Percentiles rank a stretch among this genome's conserved stretches.
phyloP scores from a whole-genome alignment of 2,113 vertebrate species.

The Osmerus mordax region DNA sequence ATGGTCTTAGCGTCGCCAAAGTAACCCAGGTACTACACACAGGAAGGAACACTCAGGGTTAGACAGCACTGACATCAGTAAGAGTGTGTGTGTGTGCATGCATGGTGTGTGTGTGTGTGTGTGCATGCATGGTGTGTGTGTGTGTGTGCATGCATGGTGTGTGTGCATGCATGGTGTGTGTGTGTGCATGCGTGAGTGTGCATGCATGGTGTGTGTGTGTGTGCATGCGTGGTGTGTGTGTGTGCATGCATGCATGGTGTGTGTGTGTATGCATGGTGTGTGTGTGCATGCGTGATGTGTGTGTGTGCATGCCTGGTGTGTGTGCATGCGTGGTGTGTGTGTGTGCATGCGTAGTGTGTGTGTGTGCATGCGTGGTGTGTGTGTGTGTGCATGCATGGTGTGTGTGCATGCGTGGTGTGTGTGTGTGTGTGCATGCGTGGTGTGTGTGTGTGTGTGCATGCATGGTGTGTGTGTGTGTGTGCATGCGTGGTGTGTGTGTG shows the following conservation, averaged over 20 bases:
- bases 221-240: not conserved
- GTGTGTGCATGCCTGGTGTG: too few species aligned
- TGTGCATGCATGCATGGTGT: not conserved
- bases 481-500: too few species aligned
- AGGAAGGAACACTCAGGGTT: not conserved
- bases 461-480: not conserved
- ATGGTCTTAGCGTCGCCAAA: constrained; percentile 95
- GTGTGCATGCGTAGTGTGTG: not conserved
- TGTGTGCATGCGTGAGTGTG: too few species aligned
- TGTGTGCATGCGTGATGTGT: too few species aligned
- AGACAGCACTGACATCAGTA: too few species aligned
- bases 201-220: too few species aligned
- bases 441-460: not conserved
- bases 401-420: not conserved
- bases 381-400: not conserved
- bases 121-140: not conserved
- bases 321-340: not conserved
- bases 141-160: too few species aligned
- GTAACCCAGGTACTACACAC: constrained; percentile 90
- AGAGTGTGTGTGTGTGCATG: not conserved
- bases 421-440: not conserved
- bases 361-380: not conserved
- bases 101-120: not conserved
- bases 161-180: too few species aligned
- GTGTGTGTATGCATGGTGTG: not conserved